These are phyloP conservation scores for Malaclemys terrapin DNA, from an alignment of 2,113 vertebrate species.

Conservation along the genomic window DNA sequence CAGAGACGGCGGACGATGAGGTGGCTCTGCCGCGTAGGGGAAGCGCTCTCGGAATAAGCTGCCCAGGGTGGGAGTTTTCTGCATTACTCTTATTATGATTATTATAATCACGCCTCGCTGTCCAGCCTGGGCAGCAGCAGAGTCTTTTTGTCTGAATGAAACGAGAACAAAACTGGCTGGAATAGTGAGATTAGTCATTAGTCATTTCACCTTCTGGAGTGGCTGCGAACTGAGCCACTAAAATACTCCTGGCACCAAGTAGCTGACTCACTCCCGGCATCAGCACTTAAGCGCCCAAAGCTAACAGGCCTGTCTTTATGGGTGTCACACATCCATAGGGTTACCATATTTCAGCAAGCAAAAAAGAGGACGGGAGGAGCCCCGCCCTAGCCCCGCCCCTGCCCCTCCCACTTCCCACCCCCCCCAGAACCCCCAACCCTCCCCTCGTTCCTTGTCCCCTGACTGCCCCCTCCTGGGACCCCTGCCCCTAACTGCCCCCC, in stretches of 20 bases:
- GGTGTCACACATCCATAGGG: neutral
- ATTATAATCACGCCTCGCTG: rapidly evolving
- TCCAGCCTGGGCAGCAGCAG: neutral
- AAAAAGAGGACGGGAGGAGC: too few species aligned
- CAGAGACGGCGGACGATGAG: neutral
- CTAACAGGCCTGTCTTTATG: rapidly evolving
- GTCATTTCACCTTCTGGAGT: slow-evolving; percentile 24
- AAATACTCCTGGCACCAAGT: neutral
- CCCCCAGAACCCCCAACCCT: too few species aligned
- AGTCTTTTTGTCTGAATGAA: slow-evolving; percentile 37
- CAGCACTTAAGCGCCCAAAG: rapidly evolving
- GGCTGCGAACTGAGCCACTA: slow-evolving; percentile 30
- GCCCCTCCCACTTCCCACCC: too few species aligned
- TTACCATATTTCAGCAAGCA: too few species aligned
- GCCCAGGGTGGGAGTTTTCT: neutral
- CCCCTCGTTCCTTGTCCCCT: too few species aligned
- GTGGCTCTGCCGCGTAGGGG: neutral
- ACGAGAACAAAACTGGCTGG: slow-evolving; percentile 3
- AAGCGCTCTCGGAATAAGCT: neutral
- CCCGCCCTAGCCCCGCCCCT: too few species aligned
- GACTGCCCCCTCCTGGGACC: too few species aligned
- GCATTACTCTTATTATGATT: rapidly evolving
- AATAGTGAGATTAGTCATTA: slow-evolving; percentile 29
- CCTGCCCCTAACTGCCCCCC: too few species aligned
- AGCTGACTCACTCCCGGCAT: neutral